phyloP scores from a whole-genome alignment of 2,797 vertebrate genomes.

The Saxicola maurus region DNA sequence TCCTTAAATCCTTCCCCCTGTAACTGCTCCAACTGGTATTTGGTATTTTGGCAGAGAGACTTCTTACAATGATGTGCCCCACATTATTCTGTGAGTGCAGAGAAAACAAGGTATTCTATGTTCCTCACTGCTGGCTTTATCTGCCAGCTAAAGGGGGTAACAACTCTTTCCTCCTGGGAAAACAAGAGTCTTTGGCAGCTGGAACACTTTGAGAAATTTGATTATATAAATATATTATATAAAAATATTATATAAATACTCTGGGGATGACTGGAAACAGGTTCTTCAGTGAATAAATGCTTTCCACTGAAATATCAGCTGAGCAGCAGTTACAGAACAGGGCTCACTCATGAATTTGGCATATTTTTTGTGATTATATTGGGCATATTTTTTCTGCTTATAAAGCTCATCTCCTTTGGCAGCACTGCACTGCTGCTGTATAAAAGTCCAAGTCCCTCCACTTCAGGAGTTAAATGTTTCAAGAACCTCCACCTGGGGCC shows the following conservation, averaged over 20 bases:
- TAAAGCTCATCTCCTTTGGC: background rate
- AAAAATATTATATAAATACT: too few species aligned
- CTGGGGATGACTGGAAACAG: background rate
- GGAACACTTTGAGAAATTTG: background rate
- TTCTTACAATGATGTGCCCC: background rate
- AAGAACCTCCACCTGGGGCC: background rate
- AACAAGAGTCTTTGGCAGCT: background rate
- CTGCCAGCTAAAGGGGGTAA: background rate
- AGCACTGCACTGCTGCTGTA: background rate
- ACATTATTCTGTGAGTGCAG: background rate
- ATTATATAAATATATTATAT: too few species aligned
- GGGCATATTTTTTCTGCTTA: background rate
- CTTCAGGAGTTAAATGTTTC: background rate
- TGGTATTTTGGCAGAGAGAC: background rate
- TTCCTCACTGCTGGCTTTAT: background rate
- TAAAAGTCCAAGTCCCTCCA: background rate
- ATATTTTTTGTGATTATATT: background rate
- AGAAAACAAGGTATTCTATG: background rate
- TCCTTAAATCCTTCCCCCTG: background rate
- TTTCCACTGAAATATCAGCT: background rate
- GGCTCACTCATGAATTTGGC: background rate
- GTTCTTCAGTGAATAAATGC: background rate
- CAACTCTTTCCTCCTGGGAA: background rate
- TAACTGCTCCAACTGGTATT: background rate
- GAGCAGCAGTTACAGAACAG: background rate